A percentile compares a stretch with the other conserved stretches of the same genome.
Conservation (phyloP, 2,888 invertebrate species). For the Cerceris rybyensis region DNA sequence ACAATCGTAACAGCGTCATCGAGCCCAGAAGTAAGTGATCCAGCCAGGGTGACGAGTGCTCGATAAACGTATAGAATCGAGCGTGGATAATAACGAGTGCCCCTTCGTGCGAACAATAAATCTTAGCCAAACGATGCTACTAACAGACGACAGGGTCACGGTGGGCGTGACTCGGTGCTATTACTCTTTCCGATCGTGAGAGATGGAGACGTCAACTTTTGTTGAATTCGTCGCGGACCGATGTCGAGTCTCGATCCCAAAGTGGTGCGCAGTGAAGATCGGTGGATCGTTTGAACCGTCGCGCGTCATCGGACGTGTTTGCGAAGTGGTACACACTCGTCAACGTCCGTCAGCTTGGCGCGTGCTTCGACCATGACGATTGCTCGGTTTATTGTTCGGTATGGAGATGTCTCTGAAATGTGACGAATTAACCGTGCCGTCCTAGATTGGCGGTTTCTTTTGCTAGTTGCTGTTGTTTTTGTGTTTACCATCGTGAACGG, state of each 20-base stretch:
- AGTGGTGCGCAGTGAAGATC: slow-evolving; percentile 27
- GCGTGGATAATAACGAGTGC: slow-evolving; percentile 76
- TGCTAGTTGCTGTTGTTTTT: neutral
- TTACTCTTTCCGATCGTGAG: slow-evolving; percentile 65
- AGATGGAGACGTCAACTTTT: slow-evolving; percentile 79
- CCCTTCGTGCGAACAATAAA: slow-evolving; percentile 74
- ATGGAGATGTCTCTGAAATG: slow-evolving; percentile 37
- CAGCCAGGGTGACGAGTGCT: slow-evolving; percentile 41
- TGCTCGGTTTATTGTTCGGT: slow-evolving; percentile 68
- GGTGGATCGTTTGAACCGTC: slow-evolving; percentile 32
- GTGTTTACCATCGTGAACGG: too few relatives aligned
- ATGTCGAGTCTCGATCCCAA: slow-evolving; percentile 65
- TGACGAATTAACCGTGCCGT: slow-evolving; percentile 45
- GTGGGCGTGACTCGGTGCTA: slow-evolving; percentile 75
- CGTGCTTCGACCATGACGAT: slow-evolving; percentile 56
- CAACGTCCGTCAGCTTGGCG: slow-evolving; percentile 40
- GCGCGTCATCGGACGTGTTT: slow-evolving; percentile 39
- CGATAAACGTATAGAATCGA: slow-evolving; percentile 70
- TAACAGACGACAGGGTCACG: slow-evolving; percentile 65
- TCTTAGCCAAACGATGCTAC: slow-evolving; percentile 64
- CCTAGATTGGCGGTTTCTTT: neutral
- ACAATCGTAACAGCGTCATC: slow-evolving; percentile 12
- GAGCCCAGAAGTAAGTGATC: slow-evolving; percentile 7
- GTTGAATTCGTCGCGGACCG: slow-evolving; percentile 78
- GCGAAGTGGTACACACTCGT: slow-evolving; percentile 42